phyloP scores from a whole-genome alignment of 2,113 vertebrate species.

The Prinia subflava region DNA sequence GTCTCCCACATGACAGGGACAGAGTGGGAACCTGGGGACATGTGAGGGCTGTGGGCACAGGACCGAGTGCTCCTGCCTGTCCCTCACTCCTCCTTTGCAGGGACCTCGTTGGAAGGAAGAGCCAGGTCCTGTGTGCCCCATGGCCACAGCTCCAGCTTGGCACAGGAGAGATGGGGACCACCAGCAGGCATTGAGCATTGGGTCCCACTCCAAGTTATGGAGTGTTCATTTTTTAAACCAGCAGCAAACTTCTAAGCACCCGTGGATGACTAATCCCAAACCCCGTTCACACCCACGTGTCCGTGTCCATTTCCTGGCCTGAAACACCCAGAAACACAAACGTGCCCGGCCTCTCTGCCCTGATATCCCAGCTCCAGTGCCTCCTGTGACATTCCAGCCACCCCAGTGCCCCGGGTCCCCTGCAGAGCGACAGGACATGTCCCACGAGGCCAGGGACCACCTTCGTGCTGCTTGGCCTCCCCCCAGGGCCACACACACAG shows the following conservation, averaged over 20 bases:
- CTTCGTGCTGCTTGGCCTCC: no score
- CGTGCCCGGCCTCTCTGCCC: no score
- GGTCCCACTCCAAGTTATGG: not conserved
- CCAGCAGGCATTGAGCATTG: not conserved
- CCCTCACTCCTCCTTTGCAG: not conserved
- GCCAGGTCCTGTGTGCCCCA: not conserved
- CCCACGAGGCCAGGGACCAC: not conserved
- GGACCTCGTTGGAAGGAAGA: not conserved
- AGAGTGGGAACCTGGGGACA: not conserved
- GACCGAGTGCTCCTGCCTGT: not conserved
- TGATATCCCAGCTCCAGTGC: not conserved
- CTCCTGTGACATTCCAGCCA: not conserved
- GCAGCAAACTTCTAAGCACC: not conserved
- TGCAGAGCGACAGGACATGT: rapidly evolving
- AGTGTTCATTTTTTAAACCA: not conserved
- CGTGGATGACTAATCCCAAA: not conserved
- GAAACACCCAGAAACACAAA: not conserved
- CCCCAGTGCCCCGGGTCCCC: not conserved
- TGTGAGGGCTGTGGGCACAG: not conserved
- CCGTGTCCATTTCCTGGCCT: not conserved
- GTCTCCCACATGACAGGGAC: not conserved
- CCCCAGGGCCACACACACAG: not conserved
- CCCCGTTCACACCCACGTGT: not conserved
- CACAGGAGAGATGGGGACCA: not conserved
- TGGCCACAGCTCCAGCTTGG: not conserved